Evolutionary conservation across 1,140 invertebrate genomes (phyloP).

Genomic region (Potamilus streckersoni): DNA sequence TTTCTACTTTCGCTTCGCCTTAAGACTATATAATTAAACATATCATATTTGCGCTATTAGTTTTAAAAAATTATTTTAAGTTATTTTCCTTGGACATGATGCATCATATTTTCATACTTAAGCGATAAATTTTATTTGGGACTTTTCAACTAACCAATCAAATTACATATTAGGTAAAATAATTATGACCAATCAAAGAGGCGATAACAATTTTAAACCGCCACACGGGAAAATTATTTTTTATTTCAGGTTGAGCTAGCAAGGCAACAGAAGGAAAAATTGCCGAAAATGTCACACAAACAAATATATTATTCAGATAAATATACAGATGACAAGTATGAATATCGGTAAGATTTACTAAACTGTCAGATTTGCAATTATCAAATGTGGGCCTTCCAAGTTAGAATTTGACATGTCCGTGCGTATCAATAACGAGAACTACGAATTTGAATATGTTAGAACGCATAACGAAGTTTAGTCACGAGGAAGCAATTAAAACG

Average conservation of each 20-base stretch:
- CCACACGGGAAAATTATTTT: background rate
- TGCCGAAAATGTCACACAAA: constrained; percentile 66
- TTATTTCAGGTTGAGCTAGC: background rate
- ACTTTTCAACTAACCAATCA: constrained; percentile 14
- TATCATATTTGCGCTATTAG: too few relatives aligned
- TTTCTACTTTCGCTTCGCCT: too few relatives aligned
- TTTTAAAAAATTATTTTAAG: too few relatives aligned
- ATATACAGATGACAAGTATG: constrained; percentile 73
- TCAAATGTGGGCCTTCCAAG: background rate
- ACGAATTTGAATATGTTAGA: too few relatives aligned
- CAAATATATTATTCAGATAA: constrained; percentile 93
- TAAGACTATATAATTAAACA: too few relatives aligned
- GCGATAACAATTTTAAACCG: background rate
- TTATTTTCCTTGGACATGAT: too few relatives aligned
- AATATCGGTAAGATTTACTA: constrained; percentile 59
- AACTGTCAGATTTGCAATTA: background rate
- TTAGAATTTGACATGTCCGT: too few relatives aligned
- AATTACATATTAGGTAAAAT: background rate
- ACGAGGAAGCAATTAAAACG: too few relatives aligned
- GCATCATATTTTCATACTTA: too few relatives aligned
- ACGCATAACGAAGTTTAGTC: too few relatives aligned
- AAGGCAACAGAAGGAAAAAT: background rate
- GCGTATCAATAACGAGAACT: too few relatives aligned
- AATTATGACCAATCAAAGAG: background rate
- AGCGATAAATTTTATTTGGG: background rate